Evolutionary conservation across 2,888 invertebrate genomes (phyloP), one percentile per base, ranked within the genome.

Genomic region (Mechanitis messenoides): DNA sequence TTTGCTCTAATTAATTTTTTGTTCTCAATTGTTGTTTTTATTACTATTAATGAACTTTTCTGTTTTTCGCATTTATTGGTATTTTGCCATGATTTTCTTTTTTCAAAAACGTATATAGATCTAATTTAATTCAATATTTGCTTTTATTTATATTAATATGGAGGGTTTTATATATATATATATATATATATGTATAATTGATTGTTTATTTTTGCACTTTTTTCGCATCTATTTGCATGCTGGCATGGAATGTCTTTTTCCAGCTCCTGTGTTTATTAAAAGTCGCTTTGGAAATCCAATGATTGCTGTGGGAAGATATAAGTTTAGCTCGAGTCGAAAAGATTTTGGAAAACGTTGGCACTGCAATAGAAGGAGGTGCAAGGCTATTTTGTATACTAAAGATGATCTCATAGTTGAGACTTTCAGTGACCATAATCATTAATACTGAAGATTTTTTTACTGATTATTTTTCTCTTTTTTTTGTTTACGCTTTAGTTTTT

Each of bases 401-500:
- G 55, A 74, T 1, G 77, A 82, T 56, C 63, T 82, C 2, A 82
- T 82, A 33, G 64, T 74, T 2, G 71, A 60, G 53, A 79, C 81
- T 20, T 56, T 45, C 3, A 68, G 73, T 6, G 80, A 79, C 59
- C 82, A 83, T 62, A 74, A 69, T 33, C 81, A 82, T 42, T 42
- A 42, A 42, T 1, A 42, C 69, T 62, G 65, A 20, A 70, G 59
- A 62, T 33, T 9, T 46, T 9, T 12, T 35, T 55, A 5, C 53
- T n/a, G 2, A 53, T 47, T 56, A 45, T 55, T 33, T 42, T 56
- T 33, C 20, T 28, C n/a, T 28, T 61, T 58, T 58, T 45, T 12
- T 12, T 53, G 12, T 35, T 35, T 35, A 5, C 35, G 35, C 3
- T 35, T 35, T 35, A 35, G 6, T 5, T 6, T 35, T 35, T 35